Conservation (phyloP, 2,113 vertebrate genomes). For the Vidua macroura region DNA sequence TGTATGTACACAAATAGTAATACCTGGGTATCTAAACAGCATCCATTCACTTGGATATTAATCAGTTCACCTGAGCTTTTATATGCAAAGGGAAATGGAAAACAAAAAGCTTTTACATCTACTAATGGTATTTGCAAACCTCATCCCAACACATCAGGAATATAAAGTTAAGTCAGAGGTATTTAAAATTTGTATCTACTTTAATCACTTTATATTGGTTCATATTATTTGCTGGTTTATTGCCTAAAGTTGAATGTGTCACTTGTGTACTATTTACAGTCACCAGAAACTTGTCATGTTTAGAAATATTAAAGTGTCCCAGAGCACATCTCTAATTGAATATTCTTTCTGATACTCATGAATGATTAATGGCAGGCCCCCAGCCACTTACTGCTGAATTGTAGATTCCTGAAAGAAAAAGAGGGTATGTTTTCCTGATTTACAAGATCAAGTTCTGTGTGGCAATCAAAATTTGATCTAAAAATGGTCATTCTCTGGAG, state of each 20-base stretch:
- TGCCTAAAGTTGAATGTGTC: not conserved
- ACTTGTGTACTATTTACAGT: slow-evolving; percentile 13
- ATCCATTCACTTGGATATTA: not conserved
- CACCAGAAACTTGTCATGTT: slow-evolving; percentile 13
- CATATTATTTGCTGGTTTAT: not conserved
- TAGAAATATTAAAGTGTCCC: slow-evolving; percentile 17
- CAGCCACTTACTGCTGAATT: not conserved
- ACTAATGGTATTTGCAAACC: not conserved
- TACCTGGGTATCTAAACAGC: not conserved
- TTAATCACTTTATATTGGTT: not conserved
- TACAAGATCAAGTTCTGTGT: not conserved
- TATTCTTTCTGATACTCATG: slow-evolving; percentile 42
- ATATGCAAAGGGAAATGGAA: not conserved
- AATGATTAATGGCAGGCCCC: slow-evolving; percentile 36
- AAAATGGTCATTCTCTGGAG: not conserved
- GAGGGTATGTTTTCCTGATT: not conserved
- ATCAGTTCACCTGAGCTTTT: not conserved
- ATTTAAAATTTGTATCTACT: not conserved
- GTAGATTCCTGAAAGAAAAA: not conserved
- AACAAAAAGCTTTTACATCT: not conserved
- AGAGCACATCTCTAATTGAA: slow-evolving; percentile 8
- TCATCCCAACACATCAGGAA: not conserved
- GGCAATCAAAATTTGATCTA: not conserved
- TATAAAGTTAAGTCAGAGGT: not conserved
- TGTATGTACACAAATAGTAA: not conserved